phyloP scores from a whole-genome alignment of 2,888 invertebrate species.

The Hydropsyche betteni region DNA sequence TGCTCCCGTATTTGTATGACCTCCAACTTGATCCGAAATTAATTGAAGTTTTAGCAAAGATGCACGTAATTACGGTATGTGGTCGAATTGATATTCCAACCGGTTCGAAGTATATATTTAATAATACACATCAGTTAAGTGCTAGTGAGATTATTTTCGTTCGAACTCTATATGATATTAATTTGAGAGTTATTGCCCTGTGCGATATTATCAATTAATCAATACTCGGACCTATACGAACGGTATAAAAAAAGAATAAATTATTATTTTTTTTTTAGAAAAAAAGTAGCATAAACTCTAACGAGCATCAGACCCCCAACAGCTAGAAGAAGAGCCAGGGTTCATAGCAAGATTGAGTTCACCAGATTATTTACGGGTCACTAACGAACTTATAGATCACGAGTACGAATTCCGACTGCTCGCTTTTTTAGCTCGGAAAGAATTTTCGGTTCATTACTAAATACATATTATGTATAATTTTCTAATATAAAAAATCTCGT shows the following conservation, averaged over 20 bases:
- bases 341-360: slow-evolving; percentile 24
- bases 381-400: slow-evolving; percentile 33
- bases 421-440: background rate
- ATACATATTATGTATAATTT: slow-evolving; percentile 2
- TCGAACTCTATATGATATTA: no score
- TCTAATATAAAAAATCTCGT: background rate
- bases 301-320: slow-evolving; percentile 30
- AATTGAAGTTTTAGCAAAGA: background rate
- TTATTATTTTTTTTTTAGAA: background rate
- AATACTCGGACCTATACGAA: slow-evolving; percentile 3
- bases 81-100: no score
- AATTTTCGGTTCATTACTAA: background rate
- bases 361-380: slow-evolving; percentile 33
- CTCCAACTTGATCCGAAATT: slow-evolving; percentile 2
- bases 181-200: slow-evolving; percentile 19
- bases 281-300: slow-evolving; percentile 24
- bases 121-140: no score
- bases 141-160: no score
- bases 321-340: slow-evolving; percentile 27
- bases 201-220: slow-evolving; percentile 29
- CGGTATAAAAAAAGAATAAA: no score
- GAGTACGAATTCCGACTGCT: slow-evolving; percentile 27
- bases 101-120: no score
- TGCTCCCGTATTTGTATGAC: slow-evolving; percentile 1
- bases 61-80: no score